These are phyloP conservation scores for Hepsetus odoe DNA, from an alignment of 2,113 vertebrate genomes.

Conservation along the genomic window DNA sequence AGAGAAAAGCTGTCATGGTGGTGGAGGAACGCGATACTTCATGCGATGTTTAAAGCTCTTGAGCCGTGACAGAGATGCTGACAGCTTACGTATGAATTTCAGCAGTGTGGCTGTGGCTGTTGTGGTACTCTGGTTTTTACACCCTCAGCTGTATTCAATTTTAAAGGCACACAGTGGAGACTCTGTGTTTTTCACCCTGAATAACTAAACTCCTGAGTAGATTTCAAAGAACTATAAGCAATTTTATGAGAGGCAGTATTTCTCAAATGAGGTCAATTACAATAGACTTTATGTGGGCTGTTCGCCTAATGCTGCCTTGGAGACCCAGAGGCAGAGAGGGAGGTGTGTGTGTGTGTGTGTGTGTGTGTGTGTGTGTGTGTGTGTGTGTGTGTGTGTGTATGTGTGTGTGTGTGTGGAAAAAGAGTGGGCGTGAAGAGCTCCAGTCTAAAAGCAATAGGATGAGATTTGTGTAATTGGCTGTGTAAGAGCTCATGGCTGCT, in stretches of 20 bases:
- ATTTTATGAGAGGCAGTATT: slow-evolving; percentile 30
- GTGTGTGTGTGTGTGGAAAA: background rate
- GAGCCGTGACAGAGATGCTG: slow-evolving; percentile 28
- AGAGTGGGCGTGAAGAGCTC: slow-evolving; percentile 13
- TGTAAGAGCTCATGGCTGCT: background rate
- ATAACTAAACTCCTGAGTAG: slow-evolving; percentile 25
- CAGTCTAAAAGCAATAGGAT: slow-evolving; percentile 32
- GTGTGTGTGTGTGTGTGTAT: background rate
- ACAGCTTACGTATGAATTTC: slow-evolving; percentile 18
- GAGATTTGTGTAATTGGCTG: slow-evolving; percentile 38
- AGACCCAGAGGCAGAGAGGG: background rate
- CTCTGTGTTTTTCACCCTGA: background rate
- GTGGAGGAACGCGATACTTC: slow-evolving; percentile 23
- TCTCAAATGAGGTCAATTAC: slow-evolving; percentile 46
- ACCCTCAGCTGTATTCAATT: background rate
- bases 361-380: background rate
- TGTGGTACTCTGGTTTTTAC: background rate
- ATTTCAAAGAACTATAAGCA: slow-evolving; percentile 27
- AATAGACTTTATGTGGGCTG: slow-evolving; percentile 33
- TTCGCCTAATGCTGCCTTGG: slow-evolving; percentile 33
- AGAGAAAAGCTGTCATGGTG: slow-evolving; percentile 43
- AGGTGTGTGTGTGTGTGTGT: background rate
- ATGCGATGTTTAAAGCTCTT: slow-evolving; percentile 48
- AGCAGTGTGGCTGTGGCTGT: background rate
- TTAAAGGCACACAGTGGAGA: background rate